A percentile compares a stretch with the other conserved stretches of the same genome.
Conservation (phyloP, 1,140 invertebrate genomes). For the Propsilocerus akamusi region DNA sequence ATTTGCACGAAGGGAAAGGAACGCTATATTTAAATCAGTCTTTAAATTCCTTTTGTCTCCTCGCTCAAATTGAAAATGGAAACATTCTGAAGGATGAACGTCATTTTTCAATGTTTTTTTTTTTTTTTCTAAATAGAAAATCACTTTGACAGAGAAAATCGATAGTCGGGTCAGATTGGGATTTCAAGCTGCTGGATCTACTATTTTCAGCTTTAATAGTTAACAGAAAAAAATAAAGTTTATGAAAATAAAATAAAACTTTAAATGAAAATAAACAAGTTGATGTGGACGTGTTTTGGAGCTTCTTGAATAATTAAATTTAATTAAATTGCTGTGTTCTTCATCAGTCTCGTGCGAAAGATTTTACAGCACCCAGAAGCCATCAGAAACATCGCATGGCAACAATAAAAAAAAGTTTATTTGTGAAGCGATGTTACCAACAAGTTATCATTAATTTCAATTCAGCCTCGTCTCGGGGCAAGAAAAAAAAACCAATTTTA, state of each 20-base stretch:
- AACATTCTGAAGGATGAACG: neutral
- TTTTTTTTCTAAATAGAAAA: neutral
- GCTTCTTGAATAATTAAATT: constrained; percentile 1
- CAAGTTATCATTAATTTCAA: constrained; percentile 3
- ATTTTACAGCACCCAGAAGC: neutral
- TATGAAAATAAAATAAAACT: too few species aligned
- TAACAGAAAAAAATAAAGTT: too few species aligned
- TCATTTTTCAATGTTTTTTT: constrained; percentile 1
- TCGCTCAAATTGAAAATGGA: too few species aligned
- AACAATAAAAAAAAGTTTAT: neutral
- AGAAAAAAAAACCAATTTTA: too few species aligned
- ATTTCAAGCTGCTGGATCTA: too few species aligned
- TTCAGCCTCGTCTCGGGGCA: too few species aligned
- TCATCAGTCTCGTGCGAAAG: neutral
- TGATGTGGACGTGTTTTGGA: too few species aligned
- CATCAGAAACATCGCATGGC: neutral
- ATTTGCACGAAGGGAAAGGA: neutral
- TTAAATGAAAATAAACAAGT: too few species aligned
- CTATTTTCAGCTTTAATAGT: too few species aligned
- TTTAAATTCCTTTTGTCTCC: neutral
- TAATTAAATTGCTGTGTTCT: neutral
- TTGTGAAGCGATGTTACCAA: neutral
- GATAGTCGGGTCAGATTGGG: too few species aligned
- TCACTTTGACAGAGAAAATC: too few species aligned
- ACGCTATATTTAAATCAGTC: neutral